These are phyloP conservation scores for Papilio gigon DNA, from an alignment of 2,888 invertebrate genomes.

Conservation along the genomic window DNA sequence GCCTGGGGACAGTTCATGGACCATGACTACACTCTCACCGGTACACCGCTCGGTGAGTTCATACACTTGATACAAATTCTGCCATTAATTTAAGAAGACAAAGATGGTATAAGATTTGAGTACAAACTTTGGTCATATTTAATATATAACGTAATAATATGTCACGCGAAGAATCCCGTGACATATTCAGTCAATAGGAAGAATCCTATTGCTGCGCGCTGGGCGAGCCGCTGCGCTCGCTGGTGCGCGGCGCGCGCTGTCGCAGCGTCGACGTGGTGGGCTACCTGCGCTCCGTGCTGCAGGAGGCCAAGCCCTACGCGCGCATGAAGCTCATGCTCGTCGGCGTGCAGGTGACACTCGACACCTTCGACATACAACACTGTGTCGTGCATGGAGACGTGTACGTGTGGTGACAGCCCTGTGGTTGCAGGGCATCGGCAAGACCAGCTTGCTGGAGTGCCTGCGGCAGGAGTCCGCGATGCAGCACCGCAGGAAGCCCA, in stretches of 20 bases:
- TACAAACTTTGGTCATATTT: too few relatives aligned
- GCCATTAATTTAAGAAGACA: too few relatives aligned
- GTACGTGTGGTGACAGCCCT: background rate
- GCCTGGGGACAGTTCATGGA: constrained; percentile 98
- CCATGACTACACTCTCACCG: constrained; percentile 95
- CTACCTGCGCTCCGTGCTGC: constrained; percentile 92
- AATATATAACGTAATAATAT: too few relatives aligned
- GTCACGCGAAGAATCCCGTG: too few relatives aligned
- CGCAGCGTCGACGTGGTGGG: constrained; percentile 97
- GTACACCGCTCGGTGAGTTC: constrained; percentile 90
- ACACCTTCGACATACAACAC: background rate
- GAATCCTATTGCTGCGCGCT: too few relatives aligned
- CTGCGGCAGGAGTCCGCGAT: constrained; percentile 92
- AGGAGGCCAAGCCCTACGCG: constrained; percentile 96
- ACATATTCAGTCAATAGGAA: too few relatives aligned
- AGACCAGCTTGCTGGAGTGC: constrained; percentile 95
- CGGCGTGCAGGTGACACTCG: constrained; percentile 87
- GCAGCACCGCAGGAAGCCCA: constrained; percentile 86
- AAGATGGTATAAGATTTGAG: too few relatives aligned
- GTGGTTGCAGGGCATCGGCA: constrained; percentile 83
- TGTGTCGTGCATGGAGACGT: background rate
- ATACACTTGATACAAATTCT: background rate
- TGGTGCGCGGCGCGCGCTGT: constrained; percentile 95
- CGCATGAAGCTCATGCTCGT: constrained; percentile 98
- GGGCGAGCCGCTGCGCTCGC: constrained; percentile 92